Evolutionary conservation across 2,888 invertebrate genomes (phyloP), one percentile per base, ranked within the genome.

Genomic region (Arctia plantaginis): DNA sequence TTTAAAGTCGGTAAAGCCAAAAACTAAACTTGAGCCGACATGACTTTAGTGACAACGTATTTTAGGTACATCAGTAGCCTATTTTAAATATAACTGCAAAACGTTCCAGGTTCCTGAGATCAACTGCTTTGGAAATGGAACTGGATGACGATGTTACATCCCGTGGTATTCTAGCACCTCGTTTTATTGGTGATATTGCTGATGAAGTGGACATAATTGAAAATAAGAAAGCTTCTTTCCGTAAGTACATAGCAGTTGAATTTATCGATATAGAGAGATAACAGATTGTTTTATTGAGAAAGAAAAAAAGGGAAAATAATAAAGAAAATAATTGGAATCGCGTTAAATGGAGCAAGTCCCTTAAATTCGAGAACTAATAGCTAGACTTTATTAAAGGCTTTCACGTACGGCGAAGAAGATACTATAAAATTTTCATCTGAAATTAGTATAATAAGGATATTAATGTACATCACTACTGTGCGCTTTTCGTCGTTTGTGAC

Each of bases 141-240:
- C 93, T 98, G 70, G 97, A 98, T 64, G 97, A 98, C 77, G 97
- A 98, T 72, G 96, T 97, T n/a, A 97, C 97, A 0, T 97, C 97
- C 66, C 96, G 96, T 8, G 98, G 98, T 0, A 94, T 97, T 71
- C 97, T 98, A 78, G 97, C 98, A 1, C 98, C 98, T 0, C 96
- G 98, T 78, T 98, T 98, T 91, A 96, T 98, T 62, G 98, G 98
- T 81, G 98, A 98, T 87, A 98, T 98, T 72, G 97, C 97, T 77
- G 97, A 98, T 86, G 98, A 98, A 91, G 97, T 98, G 13, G 98
- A 98, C 88, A 96, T 97, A 30, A 96, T 98, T 82, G 98, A 98
- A 89, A 97, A 98, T 86, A 98, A 98, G 90, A 98, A 97, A 85
- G 98, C 98, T 15, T 95, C 97, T 69, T 97, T 98, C 93, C 98